These are phyloP conservation scores for Aphelinus atriplicis DNA, from an alignment of 1,140 invertebrate species.

Conservation along the genomic window DNA sequence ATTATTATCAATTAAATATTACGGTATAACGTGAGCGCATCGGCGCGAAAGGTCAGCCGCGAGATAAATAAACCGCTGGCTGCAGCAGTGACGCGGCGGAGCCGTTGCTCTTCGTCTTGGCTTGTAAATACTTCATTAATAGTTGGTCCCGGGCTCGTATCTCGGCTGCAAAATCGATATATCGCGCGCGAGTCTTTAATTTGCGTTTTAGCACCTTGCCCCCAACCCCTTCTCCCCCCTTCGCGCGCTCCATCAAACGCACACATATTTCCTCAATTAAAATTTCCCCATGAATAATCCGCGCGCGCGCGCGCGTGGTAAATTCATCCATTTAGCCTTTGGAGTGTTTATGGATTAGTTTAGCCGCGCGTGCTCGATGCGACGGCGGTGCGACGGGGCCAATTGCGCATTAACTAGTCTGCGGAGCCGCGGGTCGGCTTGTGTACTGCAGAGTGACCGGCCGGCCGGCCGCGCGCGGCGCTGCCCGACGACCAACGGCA, in stretches of 20 bases:
- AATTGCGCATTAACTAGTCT: too few relatives aligned
- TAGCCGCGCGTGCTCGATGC: too few relatives aligned
- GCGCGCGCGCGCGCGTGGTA: not conserved
- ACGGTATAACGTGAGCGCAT: too few relatives aligned
- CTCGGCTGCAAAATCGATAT: slow-evolving; percentile 17
- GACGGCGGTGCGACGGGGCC: too few relatives aligned
- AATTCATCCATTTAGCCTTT: slow-evolving; percentile 31
- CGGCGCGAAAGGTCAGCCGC: slow-evolving; percentile 1
- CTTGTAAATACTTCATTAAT: slow-evolving; percentile 30
- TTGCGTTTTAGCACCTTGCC: slow-evolving; percentile 29
- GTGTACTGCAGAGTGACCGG: too few relatives aligned
- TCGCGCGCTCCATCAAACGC: slow-evolving; percentile 10
- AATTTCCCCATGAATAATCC: slow-evolving; percentile 19
- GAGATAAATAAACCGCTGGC: not conserved
- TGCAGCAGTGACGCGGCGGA: not conserved
- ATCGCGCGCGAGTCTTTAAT: slow-evolving; percentile 13
- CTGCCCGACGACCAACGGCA: not conserved
- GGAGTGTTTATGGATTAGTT: not conserved
- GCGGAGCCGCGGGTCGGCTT: too few relatives aligned
- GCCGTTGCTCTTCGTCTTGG: too few relatives aligned
- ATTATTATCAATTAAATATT: too few relatives aligned
- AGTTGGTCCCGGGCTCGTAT: not conserved
- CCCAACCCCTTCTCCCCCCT: not conserved
- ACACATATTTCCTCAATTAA: slow-evolving; percentile 33
- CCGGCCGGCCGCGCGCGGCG: not conserved